Evolutionary conservation across 1,140 invertebrate genomes (phyloP).

Genomic region (Venustaconcha ellipsiformis): DNA sequence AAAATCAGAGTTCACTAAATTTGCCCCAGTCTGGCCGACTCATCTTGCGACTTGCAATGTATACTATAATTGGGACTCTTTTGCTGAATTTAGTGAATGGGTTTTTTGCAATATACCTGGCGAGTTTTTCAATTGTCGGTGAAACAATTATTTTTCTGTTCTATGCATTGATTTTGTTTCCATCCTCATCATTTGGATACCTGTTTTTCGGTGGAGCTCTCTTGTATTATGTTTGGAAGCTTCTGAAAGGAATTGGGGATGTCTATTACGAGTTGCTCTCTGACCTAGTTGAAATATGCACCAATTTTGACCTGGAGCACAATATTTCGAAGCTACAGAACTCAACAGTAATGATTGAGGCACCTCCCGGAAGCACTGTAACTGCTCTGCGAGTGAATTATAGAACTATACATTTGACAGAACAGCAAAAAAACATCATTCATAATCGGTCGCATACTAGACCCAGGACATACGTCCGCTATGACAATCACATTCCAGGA

Average conservation of each 20-base stretch:
- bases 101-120: constrained; percentile 15
- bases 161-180: constrained; percentile 10
- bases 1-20: neutral
- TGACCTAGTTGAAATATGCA: constrained; percentile 12
- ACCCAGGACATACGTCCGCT: neutral
- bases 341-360: constrained; percentile 9
- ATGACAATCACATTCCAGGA: constrained; percentile 7
- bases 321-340: neutral
- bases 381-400: constrained; percentile 5
- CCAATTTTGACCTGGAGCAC: constrained; percentile 4
- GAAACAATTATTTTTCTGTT: constrained; percentile 17
- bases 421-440: neutral
- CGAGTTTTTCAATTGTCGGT: constrained; percentile 11
- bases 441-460: neutral
- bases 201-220: constrained; percentile 17
- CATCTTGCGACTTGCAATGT: neutral
- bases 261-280: constrained; percentile 13
- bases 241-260: constrained; percentile 7
- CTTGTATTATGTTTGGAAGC: constrained; percentile 22
- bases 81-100: constrained; percentile 11
- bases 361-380: neutral
- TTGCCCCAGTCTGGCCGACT: neutral
- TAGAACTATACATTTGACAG: constrained; percentile 2
- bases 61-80: neutral
- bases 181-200: constrained; percentile 21